Evolutionary conservation across 1,140 invertebrate genomes (phyloP).

Genomic region (Vollenhovia emeryi): DNA sequence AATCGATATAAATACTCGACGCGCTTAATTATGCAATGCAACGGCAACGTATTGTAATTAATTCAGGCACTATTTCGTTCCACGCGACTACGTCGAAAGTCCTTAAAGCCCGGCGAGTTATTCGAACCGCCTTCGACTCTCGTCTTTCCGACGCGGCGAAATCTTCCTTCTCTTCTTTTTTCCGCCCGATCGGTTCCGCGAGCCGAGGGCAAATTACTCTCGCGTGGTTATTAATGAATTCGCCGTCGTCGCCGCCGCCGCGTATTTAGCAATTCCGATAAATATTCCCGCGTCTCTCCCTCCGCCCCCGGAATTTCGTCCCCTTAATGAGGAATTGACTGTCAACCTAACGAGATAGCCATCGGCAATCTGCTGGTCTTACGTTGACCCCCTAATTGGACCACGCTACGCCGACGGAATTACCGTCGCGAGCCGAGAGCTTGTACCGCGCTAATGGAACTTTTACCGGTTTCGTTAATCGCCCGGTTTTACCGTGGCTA

Average conservation of each 20-base stretch:
- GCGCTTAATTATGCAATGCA: constrained; percentile 36
- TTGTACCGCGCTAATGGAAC: constrained; percentile 49
- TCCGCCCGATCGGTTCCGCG: constrained; percentile 34
- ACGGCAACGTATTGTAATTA: constrained; percentile 56
- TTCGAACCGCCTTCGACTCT: constrained; percentile 22
- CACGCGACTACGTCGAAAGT: constrained; percentile 49
- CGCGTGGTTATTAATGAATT: constrained; percentile 53
- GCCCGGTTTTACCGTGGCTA: neutral
- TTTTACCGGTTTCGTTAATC: constrained; percentile 20
- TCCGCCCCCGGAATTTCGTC: constrained; percentile 23
- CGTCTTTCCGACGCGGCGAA: constrained; percentile 32
- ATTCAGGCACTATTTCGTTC: constrained; percentile 57
- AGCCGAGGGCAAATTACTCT: constrained; percentile 47
- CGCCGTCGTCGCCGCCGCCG: neutral
- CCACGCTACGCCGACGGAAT: constrained; percentile 5
- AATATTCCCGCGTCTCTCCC: constrained; percentile 32
- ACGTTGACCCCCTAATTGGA: constrained; percentile 60
- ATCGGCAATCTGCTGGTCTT: constrained; percentile 38
- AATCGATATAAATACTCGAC: constrained; percentile 44
- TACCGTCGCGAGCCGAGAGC: neutral
- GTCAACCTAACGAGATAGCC: constrained; percentile 47
- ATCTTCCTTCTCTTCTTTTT: constrained; percentile 39
- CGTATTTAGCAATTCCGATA: constrained; percentile 54
- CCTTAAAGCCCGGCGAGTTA: constrained; percentile 15
- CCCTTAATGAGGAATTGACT: constrained; percentile 51